Conservation (phyloP, 2,797 vertebrate genomes). For the Argya squamiceps region DNA sequence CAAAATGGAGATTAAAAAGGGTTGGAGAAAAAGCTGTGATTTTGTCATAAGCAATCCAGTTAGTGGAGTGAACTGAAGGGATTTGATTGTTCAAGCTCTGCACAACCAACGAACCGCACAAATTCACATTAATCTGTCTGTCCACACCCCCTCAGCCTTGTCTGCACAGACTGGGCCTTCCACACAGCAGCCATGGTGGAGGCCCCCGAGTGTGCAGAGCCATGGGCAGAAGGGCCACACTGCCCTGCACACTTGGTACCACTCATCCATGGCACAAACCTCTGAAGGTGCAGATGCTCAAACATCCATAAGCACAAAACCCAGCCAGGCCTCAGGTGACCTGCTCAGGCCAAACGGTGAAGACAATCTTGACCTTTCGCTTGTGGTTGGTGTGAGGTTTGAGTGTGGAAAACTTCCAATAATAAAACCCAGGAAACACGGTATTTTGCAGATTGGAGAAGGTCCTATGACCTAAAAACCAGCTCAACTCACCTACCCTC, state of each 20-base stretch:
- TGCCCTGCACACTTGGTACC: neutral
- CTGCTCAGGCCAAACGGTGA: rapidly evolving
- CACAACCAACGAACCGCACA: neutral
- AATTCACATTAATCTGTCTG: constrained; percentile 38
- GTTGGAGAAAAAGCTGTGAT: constrained; percentile 51
- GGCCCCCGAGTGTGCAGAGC: no score
- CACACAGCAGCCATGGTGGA: rapidly evolving
- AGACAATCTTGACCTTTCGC: neutral
- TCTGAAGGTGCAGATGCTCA: neutral
- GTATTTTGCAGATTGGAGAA: neutral
- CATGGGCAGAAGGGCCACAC: neutral
- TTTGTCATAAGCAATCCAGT: constrained; percentile 63
- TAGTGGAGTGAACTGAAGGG: constrained; percentile 13
- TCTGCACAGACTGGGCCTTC: neutral
- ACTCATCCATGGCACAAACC: neutral
- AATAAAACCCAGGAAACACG: neutral
- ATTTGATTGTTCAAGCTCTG: constrained; percentile 27
- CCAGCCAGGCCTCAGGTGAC: rapidly evolving
- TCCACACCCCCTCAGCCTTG: neutral
- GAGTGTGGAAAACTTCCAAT: neutral
- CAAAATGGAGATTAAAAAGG: constrained; percentile 53
- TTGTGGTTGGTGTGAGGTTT: neutral
- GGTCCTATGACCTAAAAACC: neutral
- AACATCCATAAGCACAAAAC: rapidly evolving
- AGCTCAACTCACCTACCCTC: neutral